Evolutionary conservation across 2,797 vertebrate genomes (phyloP).

Genomic region (Orestias chungarensis): DNA sequence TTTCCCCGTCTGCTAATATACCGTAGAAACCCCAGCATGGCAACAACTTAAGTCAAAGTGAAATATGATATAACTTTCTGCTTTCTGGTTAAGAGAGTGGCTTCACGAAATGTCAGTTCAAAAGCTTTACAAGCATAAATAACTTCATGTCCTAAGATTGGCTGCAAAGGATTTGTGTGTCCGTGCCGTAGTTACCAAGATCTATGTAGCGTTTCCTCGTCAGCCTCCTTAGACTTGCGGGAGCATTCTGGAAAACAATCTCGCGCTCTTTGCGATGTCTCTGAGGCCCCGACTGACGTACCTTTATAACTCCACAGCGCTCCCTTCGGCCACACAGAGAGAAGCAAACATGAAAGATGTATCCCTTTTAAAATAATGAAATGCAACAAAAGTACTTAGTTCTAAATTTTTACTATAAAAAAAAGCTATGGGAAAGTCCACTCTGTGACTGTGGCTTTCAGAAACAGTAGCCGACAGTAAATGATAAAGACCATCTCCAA

Average conservation of each 20-base stretch:
- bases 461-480: not conserved
- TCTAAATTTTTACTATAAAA: slow-evolving; percentile 21
- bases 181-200: slow-evolving; percentile 82
- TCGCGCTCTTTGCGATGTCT: slow-evolving; percentile 84
- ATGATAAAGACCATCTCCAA: not conserved
- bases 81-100: not conserved
- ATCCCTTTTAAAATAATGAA: no score
- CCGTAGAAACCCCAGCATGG: not conserved
- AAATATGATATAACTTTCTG: not conserved
- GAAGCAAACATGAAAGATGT: not conserved
- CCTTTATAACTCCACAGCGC: slow-evolving; percentile 90
- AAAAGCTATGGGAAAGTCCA: not conserved
- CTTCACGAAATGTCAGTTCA: not conserved
- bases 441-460: slow-evolving; percentile 6
- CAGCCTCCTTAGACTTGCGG: slow-evolving; percentile 81
- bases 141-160: not conserved
- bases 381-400: no score
- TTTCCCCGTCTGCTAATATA: not conserved
- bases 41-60: not conserved
- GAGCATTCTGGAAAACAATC: slow-evolving; percentile 82
- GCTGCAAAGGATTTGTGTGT: not conserved
- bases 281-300: slow-evolving; percentile 82
- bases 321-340: slow-evolving; percentile 50
- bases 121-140: not conserved
- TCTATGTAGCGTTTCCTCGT: slow-evolving; percentile 92